Conservation (phyloP, 2,888 invertebrate genomes). For the Abrostola tripartita region DNA sequence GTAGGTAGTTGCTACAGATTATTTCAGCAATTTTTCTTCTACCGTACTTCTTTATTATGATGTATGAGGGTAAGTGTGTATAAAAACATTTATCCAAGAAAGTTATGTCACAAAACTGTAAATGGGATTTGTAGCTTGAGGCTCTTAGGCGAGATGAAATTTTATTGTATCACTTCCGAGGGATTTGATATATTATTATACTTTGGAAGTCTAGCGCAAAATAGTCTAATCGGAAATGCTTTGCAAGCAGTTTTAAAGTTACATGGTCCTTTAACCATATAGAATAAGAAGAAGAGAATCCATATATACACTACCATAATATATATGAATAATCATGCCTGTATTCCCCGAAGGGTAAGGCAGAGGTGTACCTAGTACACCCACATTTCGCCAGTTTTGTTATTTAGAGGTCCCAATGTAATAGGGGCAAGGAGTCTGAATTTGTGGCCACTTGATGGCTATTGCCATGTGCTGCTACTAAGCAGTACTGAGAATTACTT, state of each 20-base stretch:
- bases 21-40: conserved; percentile 13
- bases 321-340: too few relatives aligned
- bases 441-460: too few relatives aligned
- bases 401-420: too few relatives aligned
- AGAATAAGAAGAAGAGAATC: too few relatives aligned
- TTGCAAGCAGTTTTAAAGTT: background rate
- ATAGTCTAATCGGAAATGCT: background rate
- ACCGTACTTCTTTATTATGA: conserved; percentile 20
- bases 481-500: too few relatives aligned
- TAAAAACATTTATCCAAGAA: conserved; percentile 39
- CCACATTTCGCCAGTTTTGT: too few relatives aligned
- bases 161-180: conserved; percentile 24
- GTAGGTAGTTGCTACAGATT: background rate
- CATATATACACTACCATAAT: too few relatives aligned
- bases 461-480: too few relatives aligned
- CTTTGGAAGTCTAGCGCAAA: background rate
- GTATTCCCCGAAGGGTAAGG: too few relatives aligned
- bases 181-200: conserved; percentile 20
- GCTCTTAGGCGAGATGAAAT: conserved; percentile 24
- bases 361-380: too few relatives aligned
- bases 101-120: conserved; percentile 50
- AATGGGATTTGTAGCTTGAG: conserved; percentile 51
- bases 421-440: too few relatives aligned
- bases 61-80: conserved; percentile 37
- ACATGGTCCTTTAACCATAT: too few relatives aligned